Conservation (phyloP, 2,888 invertebrate species). For the Cryptus viduatorius region DNA sequence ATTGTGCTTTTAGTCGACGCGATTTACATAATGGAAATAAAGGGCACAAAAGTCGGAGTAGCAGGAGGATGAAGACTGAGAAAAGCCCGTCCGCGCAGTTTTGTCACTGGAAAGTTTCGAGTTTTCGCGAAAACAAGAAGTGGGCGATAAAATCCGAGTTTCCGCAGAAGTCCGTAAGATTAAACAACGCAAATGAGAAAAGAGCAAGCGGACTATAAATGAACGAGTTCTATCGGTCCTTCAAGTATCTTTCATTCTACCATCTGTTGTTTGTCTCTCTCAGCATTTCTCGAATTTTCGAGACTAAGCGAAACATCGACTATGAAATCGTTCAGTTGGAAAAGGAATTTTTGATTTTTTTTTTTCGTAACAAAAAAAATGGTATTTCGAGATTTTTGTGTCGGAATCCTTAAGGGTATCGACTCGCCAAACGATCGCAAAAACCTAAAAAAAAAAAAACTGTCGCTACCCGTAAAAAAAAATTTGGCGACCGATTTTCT, state of each 20-base stretch:
- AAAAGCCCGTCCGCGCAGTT: constrained; percentile 1
- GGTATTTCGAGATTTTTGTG: too few species aligned
- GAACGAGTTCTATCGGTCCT: constrained; percentile 2
- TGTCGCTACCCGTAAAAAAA: too few species aligned
- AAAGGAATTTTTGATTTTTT: too few species aligned
- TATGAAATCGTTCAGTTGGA: too few species aligned
- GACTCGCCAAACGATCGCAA: too few species aligned
- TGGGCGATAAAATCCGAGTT: constrained; percentile 21
- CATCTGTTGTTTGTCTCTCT: not conserved
- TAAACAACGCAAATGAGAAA: constrained; percentile 11
- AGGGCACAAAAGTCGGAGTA: constrained; percentile 38
- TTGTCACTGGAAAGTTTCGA: not conserved
- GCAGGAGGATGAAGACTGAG: constrained; percentile 15
- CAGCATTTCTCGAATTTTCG: not conserved
- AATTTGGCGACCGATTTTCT: not conserved
- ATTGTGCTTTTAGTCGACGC: constrained; percentile 29
- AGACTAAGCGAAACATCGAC: not conserved
- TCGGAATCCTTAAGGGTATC: too few species aligned
- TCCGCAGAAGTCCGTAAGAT: constrained; percentile 13
- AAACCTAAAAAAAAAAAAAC: too few species aligned
- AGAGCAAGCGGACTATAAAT: constrained; percentile 18
- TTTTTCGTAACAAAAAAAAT: too few species aligned
- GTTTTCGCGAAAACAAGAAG: constrained; percentile 27
- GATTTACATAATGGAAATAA: constrained; percentile 53
- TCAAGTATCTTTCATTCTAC: not conserved